phyloP scores from a whole-genome alignment of 2,888 invertebrate genomes.

The Acronicta aceris region DNA sequence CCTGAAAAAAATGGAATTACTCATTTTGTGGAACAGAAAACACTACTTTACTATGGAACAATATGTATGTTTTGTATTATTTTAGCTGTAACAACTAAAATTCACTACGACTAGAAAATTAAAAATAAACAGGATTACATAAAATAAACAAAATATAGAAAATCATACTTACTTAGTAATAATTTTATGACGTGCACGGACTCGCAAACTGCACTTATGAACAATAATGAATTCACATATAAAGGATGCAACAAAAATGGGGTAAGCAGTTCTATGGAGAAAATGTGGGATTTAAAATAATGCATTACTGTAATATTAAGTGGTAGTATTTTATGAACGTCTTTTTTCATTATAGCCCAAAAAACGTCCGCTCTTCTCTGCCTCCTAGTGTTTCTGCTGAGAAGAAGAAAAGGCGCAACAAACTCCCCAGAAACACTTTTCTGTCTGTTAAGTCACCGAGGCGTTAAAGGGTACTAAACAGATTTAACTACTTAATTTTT shows the following conservation, averaged over 20 bases:
- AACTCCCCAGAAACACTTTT: too few relatives aligned
- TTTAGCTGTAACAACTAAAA: neutral
- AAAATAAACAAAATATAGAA: conserved; percentile 21
- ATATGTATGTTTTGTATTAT: neutral
- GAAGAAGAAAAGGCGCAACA: too few relatives aligned
- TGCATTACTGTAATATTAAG: neutral
- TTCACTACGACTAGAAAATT: neutral
- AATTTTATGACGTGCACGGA: conserved; percentile 2
- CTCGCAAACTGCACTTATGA: conserved; percentile 10
- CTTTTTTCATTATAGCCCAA: too few relatives aligned
- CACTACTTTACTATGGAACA: conserved; percentile 4
- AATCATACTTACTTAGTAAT: conserved; percentile 28
- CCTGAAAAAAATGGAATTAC: conserved; percentile 1
- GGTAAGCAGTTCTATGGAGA: conserved; percentile 6
- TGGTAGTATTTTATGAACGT: too few relatives aligned
- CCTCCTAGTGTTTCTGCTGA: too few relatives aligned
- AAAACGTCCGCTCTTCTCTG: too few relatives aligned
- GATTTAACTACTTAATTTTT: too few relatives aligned
- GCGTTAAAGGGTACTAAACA: too few relatives aligned
- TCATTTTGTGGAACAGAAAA: neutral
- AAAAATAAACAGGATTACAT: conserved; percentile 1
- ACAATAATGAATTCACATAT: conserved; percentile 8
- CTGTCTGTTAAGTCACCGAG: too few relatives aligned
- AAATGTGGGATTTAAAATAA: neutral
- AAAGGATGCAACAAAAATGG: neutral